Evolutionary conservation across 2,888 invertebrate species (phyloP), one percentile per base, ranked within the genome.

Genomic region (Aphidius colemani): DNA sequence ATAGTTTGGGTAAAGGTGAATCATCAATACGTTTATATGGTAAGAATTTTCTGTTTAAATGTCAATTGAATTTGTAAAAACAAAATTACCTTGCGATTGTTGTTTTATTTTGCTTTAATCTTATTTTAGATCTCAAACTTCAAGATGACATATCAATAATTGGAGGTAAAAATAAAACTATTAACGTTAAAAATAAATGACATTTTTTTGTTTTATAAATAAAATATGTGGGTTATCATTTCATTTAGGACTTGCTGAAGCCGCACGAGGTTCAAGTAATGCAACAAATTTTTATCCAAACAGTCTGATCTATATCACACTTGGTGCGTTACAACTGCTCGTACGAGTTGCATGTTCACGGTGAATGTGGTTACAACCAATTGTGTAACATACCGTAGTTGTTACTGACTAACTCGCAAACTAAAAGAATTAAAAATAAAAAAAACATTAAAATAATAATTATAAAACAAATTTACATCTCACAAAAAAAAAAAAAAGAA

Each of bases 1-100:
- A 93, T 82, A 91, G 91, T 2, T 84, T 92, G 58, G 92, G 92
- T 65, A 89, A 88, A 76, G 91, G 90, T 13, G 92, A 93, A 78
- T 91, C 90, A 50, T 90, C 90, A 1, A 85, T 92, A 59, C 85
- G 91, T 74, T 85, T 93, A 58, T 92, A 92, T 78, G 87, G 89
- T 89, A 41, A 41, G 7, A 43, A 46, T 45, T 44, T 46, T 48
- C 65, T 61, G 39, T 51, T 8, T 4, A 39, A 18, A 2, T 18
- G 13, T 18, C 13, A 18, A 18, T 18, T 2, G 2, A 18, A 18
- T 18, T 18, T 18, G 1, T 18, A 18, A 18, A 18, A 18, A 1
- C 2, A 18, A 18, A 18, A 18, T 18, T 18, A 18, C 2, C 13
- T 13, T 13, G 10, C 49, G 18, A 55, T 18, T 18, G 13, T 18